Percentiles rank a stretch among this genome's conserved stretches.
Evolutionary conservation across 2,888 invertebrate genomes (phyloP).

Genomic region (Dione juno): DNA sequence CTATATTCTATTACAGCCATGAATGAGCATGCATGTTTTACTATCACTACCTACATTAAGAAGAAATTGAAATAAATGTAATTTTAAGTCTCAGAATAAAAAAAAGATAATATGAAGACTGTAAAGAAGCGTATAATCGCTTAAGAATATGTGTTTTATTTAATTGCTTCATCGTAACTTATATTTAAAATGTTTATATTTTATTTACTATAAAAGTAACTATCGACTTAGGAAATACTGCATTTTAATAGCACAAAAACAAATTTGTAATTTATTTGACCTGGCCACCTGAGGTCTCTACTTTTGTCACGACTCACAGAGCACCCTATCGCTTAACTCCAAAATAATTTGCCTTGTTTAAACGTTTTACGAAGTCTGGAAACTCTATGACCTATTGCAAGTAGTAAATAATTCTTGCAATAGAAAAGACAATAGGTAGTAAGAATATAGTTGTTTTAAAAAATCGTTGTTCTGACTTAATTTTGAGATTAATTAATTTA

Average conservation of each 20-base stretch:
- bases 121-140: too few species aligned
- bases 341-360: slow-evolving; percentile 23
- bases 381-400: slow-evolving; percentile 9
- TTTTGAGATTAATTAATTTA: not conserved
- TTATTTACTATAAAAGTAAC: not conserved
- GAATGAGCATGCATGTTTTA: too few species aligned
- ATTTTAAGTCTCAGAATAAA: too few species aligned
- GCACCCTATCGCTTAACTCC: slow-evolving; percentile 25
- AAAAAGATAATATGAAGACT: not conserved
- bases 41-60: too few species aligned
- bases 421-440: not conserved
- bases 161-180: not conserved
- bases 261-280: slow-evolving; percentile 18
- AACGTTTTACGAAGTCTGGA: slow-evolving; percentile 13
- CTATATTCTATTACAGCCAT: too few species aligned
- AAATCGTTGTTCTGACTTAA: not conserved
- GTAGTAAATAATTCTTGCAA: not conserved
- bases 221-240: not conserved
- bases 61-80: too few species aligned
- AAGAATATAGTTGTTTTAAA: not conserved
- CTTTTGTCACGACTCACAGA: slow-evolving; percentile 25
- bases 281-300: slow-evolving; percentile 22
- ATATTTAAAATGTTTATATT: not conserved
- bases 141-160: not conserved
- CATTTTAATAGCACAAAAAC: not conserved